Conservation (phyloP, 1,140 invertebrate species). For the Eriosoma lanigerum region DNA sequence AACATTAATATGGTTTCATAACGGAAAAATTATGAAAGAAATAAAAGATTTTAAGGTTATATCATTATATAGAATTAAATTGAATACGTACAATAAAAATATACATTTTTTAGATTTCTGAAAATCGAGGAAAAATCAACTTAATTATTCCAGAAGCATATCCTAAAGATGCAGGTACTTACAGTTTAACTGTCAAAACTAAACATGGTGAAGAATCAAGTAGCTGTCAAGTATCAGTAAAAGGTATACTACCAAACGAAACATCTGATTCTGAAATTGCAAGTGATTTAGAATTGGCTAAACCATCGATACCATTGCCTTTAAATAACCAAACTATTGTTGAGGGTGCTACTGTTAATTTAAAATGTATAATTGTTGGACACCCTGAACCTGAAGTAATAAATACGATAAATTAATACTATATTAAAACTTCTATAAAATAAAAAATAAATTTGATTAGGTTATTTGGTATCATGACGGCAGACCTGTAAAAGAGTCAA, state of each 20-base stretch:
- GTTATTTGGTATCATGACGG: conserved; percentile 86
- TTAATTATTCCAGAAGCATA: conserved; percentile 70
- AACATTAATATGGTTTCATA: conserved; percentile 66
- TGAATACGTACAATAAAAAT: no score
- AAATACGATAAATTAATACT: neutral
- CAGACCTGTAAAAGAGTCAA: conserved; percentile 79
- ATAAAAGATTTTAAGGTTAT: conserved; percentile 61
- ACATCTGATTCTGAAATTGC: conserved; percentile 73
- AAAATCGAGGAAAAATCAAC: conserved; percentile 61
- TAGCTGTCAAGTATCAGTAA: conserved; percentile 69
- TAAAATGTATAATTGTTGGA: conserved; percentile 81
- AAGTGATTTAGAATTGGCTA: conserved; percentile 70
- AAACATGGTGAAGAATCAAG: conserved; percentile 66
- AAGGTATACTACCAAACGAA: conserved; percentile 69
- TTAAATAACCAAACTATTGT: conserved; percentile 70
- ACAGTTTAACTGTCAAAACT: conserved; percentile 68
- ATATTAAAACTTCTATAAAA: neutral
- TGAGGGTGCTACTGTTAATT: conserved; percentile 70
- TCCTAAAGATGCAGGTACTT: conserved; percentile 71
- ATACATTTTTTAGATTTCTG: conserved; percentile 30
- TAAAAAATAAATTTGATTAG: conserved; percentile 56
- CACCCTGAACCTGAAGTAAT: conserved; percentile 79
- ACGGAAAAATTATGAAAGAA: conserved; percentile 66
- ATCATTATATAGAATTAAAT: no score
- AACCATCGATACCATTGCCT: conserved; percentile 72